Conservation (phyloP, 2,797 vertebrate species). For the Oceanodroma leucorhoa region DNA sequence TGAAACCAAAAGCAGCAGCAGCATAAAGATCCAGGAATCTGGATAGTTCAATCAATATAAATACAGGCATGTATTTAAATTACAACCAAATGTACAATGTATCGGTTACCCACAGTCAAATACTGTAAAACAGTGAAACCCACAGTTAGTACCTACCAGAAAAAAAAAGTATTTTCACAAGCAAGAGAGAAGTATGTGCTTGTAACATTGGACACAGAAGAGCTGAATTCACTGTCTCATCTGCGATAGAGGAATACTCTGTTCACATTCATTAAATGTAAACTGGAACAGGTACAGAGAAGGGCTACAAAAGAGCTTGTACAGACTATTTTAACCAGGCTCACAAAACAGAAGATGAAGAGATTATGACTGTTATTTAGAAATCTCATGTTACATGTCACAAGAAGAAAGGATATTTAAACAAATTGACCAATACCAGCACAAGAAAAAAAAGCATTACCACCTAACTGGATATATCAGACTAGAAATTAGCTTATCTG, state of each 20-base stretch:
- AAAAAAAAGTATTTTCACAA: background rate
- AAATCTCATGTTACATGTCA: background rate
- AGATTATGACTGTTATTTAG: background rate
- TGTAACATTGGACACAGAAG: background rate
- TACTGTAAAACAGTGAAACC: background rate
- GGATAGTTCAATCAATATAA: background rate
- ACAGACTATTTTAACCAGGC: background rate
- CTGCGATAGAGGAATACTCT: background rate
- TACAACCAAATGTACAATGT: background rate
- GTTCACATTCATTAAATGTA: background rate
- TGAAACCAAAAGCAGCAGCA: background rate
- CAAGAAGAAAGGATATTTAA: background rate
- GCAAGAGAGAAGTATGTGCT: background rate
- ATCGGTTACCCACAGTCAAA: background rate
- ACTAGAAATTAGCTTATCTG: background rate
- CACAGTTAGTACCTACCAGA: background rate
- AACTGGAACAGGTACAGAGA: background rate
- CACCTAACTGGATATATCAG: background rate
- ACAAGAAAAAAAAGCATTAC: background rate
- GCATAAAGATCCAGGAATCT: background rate
- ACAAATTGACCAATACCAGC: background rate
- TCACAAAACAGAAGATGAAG: background rate
- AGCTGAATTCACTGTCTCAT: background rate
- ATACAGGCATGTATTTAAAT: background rate
- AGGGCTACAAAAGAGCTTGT: background rate